These are phyloP conservation scores for Acanthopleura granulata DNA, from an alignment of 2,888 invertebrate species.

Conservation along the genomic window DNA sequence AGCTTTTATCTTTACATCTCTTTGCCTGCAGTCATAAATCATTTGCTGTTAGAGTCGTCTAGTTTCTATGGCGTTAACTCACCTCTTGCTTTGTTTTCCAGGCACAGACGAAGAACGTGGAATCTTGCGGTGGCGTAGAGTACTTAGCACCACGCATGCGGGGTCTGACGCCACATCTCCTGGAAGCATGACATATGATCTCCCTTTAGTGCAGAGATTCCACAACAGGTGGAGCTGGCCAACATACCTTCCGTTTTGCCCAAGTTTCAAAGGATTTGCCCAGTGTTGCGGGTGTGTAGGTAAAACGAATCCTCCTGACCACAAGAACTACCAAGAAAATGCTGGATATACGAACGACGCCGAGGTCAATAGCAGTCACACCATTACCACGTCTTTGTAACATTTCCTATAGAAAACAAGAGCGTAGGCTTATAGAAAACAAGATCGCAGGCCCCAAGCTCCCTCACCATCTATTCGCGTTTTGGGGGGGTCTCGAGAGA, in stretches of 20 bases:
- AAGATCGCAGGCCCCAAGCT: too few species aligned
- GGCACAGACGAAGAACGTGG: slow-evolving; percentile 83
- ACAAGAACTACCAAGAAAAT: background rate
- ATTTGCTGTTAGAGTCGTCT: too few species aligned
- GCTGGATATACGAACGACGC: background rate
- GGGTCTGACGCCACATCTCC: background rate
- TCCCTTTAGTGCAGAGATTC: slow-evolving; percentile 50
- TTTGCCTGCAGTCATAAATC: too few species aligned
- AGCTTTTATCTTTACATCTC: too few species aligned
- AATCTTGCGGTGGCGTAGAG: slow-evolving; percentile 79
- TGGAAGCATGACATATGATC: slow-evolving; percentile 47
- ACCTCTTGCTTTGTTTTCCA: slow-evolving; percentile 58
- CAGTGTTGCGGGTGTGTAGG: background rate
- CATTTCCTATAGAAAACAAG: too few species aligned
- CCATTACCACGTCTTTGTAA: too few species aligned
- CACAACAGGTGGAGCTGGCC: slow-evolving; percentile 39
- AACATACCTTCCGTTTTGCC: slow-evolving; percentile 49
- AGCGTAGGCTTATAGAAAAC: too few species aligned
- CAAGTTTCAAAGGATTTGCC: slow-evolving; percentile 27
- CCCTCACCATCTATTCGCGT: too few species aligned
- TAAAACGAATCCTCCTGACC: background rate
- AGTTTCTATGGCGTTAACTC: background rate
- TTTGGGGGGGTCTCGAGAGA: too few species aligned
- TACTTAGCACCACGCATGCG: background rate
- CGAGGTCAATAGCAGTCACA: background rate